Evolutionary conservation across 2,888 invertebrate genomes (phyloP).

Genomic region (Capitulum mitella): DNA sequence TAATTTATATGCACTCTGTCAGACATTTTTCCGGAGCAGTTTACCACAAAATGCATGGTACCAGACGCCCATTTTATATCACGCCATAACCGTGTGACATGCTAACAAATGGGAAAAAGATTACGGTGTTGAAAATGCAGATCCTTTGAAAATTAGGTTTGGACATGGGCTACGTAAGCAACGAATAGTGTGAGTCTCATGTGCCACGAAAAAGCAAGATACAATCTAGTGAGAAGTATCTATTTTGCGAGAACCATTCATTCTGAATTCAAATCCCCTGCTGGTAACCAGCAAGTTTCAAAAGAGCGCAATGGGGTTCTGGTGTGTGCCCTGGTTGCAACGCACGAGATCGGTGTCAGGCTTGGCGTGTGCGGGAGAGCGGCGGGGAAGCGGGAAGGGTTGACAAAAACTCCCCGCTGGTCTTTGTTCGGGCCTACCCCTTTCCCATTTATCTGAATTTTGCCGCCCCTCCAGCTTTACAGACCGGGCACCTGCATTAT

Average conservation of each 20-base stretch:
- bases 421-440: slow-evolving; percentile 13
- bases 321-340: background rate
- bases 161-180: no score
- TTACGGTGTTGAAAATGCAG: slow-evolving; percentile 14
- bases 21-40: background rate
- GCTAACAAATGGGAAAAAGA: background rate
- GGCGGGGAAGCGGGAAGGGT: background rate
- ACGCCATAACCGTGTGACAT: background rate
- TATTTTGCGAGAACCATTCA: no score
- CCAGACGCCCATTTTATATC: background rate
- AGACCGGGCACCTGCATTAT: slow-evolving; percentile 6
- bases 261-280: no score
- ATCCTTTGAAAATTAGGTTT: background rate
- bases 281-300: no score
- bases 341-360: background rate
- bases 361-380: background rate
- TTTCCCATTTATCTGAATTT: slow-evolving; percentile 24
- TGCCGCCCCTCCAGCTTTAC: background rate
- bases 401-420: slow-evolving; percentile 5
- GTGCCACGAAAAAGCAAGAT: no score
- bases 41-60: background rate
- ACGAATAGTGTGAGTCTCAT: no score
- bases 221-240: no score
- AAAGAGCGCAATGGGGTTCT: no score
- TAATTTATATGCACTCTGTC: background rate